phyloP scores from a whole-genome alignment of 2,888 invertebrate genomes.

The Acronicta alni region DNA sequence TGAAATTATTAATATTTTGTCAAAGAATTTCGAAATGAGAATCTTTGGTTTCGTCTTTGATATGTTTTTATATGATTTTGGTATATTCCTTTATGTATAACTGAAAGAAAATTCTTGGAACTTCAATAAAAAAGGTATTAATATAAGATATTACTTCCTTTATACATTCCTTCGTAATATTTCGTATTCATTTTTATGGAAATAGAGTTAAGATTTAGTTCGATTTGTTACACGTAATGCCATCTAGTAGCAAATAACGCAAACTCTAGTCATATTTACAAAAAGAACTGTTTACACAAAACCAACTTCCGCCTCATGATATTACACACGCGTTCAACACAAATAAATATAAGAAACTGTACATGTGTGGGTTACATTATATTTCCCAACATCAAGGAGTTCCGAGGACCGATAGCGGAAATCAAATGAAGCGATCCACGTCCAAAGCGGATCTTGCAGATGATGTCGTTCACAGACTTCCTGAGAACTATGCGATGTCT shows the following conservation, averaged over 20 bases:
- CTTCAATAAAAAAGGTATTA: conserved; percentile 1
- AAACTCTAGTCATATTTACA: conserved; percentile 10
- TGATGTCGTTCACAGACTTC: conserved; percentile 73
- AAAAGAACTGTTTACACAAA: conserved; percentile 19
- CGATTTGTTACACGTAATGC: conserved; percentile 18
- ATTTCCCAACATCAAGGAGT: conserved; percentile 45
- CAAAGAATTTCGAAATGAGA: conserved; percentile 47
- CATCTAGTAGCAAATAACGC: conserved; percentile 23
- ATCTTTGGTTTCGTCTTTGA: conserved; percentile 45
- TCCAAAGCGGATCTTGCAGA: conserved; percentile 71
- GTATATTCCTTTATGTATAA: conserved; percentile 31
- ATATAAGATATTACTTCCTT: conserved; percentile 9
- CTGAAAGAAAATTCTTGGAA: conserved; percentile 11
- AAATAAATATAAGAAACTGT: conserved; percentile 26
- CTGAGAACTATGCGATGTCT: conserved; percentile 54
- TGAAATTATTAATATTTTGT: conserved; percentile 50
- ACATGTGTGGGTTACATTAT: conserved; percentile 37
- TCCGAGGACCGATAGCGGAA: conserved; percentile 64
- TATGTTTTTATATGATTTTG: conserved; percentile 41
- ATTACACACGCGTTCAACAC: conserved; percentile 16
- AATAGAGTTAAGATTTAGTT: not conserved
- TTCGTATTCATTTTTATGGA: not conserved
- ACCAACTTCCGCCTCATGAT: conserved; percentile 13
- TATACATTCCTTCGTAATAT: not conserved
- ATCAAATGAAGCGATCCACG: conserved; percentile 74